Evolutionary conservation across 2,888 invertebrate species (phyloP).

Genomic region (Zhuqinia jingwanae): DNA sequence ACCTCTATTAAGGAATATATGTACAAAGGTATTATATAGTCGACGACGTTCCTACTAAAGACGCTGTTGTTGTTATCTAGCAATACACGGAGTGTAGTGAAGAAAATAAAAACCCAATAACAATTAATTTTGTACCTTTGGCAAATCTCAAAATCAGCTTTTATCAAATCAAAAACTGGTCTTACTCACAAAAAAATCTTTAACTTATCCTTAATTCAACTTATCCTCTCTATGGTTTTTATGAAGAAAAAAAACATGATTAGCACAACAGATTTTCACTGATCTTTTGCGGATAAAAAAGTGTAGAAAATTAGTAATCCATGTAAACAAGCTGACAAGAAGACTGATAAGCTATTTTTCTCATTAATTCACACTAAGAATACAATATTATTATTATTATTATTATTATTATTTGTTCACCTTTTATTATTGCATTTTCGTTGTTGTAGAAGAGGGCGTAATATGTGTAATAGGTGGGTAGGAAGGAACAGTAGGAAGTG

Average conservation of each 20-base stretch:
- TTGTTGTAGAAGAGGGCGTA: neutral
- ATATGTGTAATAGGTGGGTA: slow-evolving; percentile 17
- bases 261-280: slow-evolving; percentile 40
- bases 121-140: neutral
- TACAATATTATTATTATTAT: neutral
- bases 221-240: neutral
- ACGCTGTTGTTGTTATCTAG: no score
- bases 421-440: slow-evolving; percentile 5
- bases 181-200: slow-evolving; percentile 1
- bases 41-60: no score
- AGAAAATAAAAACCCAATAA: slow-evolving; percentile 32
- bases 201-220: neutral
- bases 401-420: neutral
- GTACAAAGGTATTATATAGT: no score
- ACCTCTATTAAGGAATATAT: no score
- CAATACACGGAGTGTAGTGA: no score
- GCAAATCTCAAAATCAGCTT: slow-evolving; percentile 34
- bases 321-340: slow-evolving; percentile 66
- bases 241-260: neutral
- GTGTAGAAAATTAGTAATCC: slow-evolving; percentile 62
- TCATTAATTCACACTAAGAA: neutral
- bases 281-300: slow-evolving; percentile 46
- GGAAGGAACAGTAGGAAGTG: slow-evolving; percentile 15
- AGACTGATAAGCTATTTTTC: slow-evolving; percentile 44
- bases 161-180: slow-evolving; percentile 39